Evolutionary conservation across 2,113 vertebrate species (phyloP), one percentile per base, ranked within the genome.

Genomic region (Hirundichthys speculiger): DNA sequence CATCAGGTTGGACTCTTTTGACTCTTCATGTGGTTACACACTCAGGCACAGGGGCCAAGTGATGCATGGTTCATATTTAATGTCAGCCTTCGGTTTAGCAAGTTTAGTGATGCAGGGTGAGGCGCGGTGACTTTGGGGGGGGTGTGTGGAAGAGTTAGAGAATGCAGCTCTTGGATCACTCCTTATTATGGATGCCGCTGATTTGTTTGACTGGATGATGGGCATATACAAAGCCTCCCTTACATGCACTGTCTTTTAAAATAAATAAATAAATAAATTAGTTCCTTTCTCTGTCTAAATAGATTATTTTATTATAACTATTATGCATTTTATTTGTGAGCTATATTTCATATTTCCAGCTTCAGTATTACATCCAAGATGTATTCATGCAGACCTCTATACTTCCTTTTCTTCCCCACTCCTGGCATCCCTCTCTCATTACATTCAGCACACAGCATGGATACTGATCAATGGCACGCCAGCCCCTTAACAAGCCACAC

Each of bases 41-140:
- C 64, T 59, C 75, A 59, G 66, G 61, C 64, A 65, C 40, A 64
- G 54, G 72, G 58, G 58, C 66, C 84, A 80, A 86, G 66, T 78
- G 83, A 89, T 84, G 75, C 53, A 62, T 52, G 79, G 70, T 70
- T 89, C 83, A 86, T 87, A 84, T 88, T 79, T 89, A 86, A 90
- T 82, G 87, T 80, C 86, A 84, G 87, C 77, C 85, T 82, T 82
- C 16, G 50, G 82, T 82, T 83, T 74, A 77, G 77, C 45, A 22
- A 80, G 83, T 81, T 85, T 85, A 89, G 76, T 78, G 82, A 88
- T 85, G 86, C 77, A 59, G 75, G 67, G 75, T 20, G 68, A 76
- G 70, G 77, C 47, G 24, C 70, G 50, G 74, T 86, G 86, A 86
- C 79, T 85, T 88, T 86, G 78, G 18, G 43, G 43, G 8, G 84